These are phyloP conservation scores for Tinea semifulvella DNA, from an alignment of 2,888 invertebrate genomes.

Conservation along the genomic window DNA sequence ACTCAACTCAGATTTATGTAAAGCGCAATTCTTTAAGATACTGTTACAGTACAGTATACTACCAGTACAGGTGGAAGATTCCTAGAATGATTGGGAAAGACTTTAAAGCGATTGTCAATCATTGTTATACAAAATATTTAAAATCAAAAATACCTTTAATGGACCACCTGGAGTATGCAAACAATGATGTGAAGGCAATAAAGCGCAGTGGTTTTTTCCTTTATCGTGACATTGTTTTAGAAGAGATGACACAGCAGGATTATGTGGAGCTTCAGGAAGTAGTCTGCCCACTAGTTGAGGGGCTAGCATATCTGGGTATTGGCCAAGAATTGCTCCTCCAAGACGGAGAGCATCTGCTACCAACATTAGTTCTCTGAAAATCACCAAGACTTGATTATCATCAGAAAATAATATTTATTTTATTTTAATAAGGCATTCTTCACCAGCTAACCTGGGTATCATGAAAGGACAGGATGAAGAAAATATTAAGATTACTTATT, in stretches of 20 bases:
- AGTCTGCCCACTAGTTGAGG: conserved; percentile 93
- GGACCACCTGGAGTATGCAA: conserved; percentile 99
- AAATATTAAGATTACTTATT: no score
- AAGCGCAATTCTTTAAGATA: no score
- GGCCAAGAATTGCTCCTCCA: conserved; percentile 91
- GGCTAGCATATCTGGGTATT: conserved; percentile 95
- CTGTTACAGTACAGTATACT: no score
- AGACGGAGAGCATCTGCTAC: conserved; percentile 93
- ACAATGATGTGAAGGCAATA: conserved; percentile 94
- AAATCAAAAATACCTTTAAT: conserved; percentile 72
- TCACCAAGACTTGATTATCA: neutral
- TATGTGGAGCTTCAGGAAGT: conserved; percentile 77
- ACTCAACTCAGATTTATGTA: no score
- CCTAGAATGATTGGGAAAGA: no score
- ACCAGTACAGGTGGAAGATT: no score
- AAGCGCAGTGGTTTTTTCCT: conserved; percentile 88
- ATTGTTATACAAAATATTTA: no score
- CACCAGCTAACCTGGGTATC: no score
- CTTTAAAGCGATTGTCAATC: no score
- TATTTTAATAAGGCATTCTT: no score
- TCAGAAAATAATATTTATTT: no score
- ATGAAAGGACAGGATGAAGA: no score
- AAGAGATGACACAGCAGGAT: conserved; percentile 85
- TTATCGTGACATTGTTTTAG: conserved; percentile 90
- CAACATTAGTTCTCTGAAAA: conserved; percentile 82